A percentile compares a stretch with the other conserved stretches of the same genome.
Evolutionary conservation across 2,888 invertebrate species (phyloP).

Genomic region (Pristionchus maxplancki): DNA sequence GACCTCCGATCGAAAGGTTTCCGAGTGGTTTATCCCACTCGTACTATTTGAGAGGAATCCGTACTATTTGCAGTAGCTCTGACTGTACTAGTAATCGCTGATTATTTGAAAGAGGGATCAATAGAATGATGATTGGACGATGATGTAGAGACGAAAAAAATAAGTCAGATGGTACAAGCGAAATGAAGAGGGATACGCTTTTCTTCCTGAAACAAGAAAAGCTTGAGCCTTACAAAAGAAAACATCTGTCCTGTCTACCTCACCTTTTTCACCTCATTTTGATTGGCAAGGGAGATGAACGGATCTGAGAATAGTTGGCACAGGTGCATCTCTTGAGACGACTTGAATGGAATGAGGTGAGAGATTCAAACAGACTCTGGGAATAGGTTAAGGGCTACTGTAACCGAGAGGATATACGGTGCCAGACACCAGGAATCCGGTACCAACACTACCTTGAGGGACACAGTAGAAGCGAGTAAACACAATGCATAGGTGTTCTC

Average conservation of each 20-base stretch:
- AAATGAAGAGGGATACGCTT: not conserved
- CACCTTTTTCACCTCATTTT: slow-evolving; percentile 26
- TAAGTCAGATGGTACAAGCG: not conserved
- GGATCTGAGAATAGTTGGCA: slow-evolving; percentile 20
- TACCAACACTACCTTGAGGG: not conserved
- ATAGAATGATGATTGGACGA: not conserved
- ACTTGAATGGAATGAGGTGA: slow-evolving; percentile 34
- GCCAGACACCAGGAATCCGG: not conserved
- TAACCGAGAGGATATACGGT: not conserved
- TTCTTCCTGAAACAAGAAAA: not conserved
- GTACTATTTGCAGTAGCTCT: not conserved
- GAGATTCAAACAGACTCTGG: slow-evolving; percentile 11
- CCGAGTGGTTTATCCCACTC: not conserved
- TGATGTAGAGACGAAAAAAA: not conserved
- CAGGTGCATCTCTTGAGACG: slow-evolving; percentile 46
- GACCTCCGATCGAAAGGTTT: not conserved
- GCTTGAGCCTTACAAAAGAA: not conserved
- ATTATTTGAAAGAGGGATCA: slow-evolving; percentile 1
- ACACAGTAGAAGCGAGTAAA: slow-evolving; percentile 19
- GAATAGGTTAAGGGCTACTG: not conserved
- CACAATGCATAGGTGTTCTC: not conserved
- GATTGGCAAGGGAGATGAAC: slow-evolving; percentile 12
- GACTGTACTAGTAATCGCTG: not conserved
- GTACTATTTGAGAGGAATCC: not conserved
- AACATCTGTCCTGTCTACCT: slow-evolving; percentile 25